phyloP scores from a whole-genome alignment of 2,888 invertebrate genomes.

The Megamerina dolium region DNA sequence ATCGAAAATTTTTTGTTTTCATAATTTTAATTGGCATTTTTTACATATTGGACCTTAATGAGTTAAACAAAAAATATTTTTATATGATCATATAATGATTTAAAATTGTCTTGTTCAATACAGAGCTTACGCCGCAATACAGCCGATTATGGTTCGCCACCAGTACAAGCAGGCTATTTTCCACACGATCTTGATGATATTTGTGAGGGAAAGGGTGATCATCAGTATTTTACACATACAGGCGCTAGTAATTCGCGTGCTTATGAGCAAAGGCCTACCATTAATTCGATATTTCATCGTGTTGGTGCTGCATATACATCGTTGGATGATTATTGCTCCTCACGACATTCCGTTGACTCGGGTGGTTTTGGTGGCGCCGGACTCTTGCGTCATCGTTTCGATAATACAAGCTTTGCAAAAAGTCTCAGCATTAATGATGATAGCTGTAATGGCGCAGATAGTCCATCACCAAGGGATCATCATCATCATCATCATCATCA shows the following conservation, averaged over 20 bases:
- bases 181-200: constrained; percentile 50
- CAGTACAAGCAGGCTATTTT: constrained; percentile 39
- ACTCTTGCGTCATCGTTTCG: constrained; percentile 38
- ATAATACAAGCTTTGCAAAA: constrained; percentile 44
- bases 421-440: constrained; percentile 39
- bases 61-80: background rate
- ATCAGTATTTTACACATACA: constrained; percentile 49
- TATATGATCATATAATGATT: background rate
- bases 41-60: background rate
- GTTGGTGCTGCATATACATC: constrained; percentile 40
- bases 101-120: constrained; percentile 16
- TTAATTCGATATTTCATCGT: constrained; percentile 47
- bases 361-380: constrained; percentile 12
- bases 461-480: constrained; percentile 19
- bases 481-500: constrained; percentile 51
- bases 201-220: constrained; percentile 45
- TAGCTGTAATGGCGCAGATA: constrained; percentile 4
- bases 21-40: background rate
- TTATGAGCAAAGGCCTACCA: constrained; percentile 42
- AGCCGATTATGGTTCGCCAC: constrained; percentile 39
- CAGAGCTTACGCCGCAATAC: constrained; percentile 42
- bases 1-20: background rate
- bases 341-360: constrained; percentile 26
- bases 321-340: constrained; percentile 39
- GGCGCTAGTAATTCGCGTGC: constrained; percentile 34